phyloP scores from a whole-genome alignment of 2,113 vertebrate species.

The Probosciger aterrimus region DNA sequence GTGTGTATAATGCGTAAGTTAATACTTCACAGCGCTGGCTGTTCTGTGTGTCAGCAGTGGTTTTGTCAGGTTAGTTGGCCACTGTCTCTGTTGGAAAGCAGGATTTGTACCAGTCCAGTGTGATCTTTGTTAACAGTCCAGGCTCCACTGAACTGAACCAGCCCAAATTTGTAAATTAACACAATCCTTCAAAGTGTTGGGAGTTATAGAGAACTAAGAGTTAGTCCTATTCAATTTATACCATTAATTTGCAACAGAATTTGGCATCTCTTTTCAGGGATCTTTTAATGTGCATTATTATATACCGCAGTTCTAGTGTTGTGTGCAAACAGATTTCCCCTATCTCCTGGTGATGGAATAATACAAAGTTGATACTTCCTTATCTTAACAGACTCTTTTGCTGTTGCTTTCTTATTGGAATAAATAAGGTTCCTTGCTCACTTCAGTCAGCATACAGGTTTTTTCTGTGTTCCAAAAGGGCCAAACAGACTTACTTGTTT shows the following conservation, averaged over 20 bases:
- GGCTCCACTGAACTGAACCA: background rate
- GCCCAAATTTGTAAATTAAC: background rate
- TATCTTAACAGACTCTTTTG: background rate
- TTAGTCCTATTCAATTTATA: background rate
- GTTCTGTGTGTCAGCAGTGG: accelerated
- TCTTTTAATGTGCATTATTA: background rate
- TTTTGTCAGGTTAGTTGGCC: background rate
- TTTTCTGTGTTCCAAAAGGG: background rate
- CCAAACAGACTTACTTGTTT: background rate
- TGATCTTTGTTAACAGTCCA: background rate
- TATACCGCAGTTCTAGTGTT: background rate
- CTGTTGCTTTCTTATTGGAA: background rate
- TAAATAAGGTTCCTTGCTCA: background rate
- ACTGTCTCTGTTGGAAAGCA: background rate
- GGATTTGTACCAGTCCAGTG: background rate
- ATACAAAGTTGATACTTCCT: background rate
- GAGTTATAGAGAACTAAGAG: background rate
- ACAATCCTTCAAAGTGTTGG: background rate
- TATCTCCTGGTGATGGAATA: background rate
- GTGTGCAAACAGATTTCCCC: background rate
- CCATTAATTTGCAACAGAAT: background rate
- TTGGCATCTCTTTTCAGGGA: background rate
- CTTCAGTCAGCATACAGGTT: background rate
- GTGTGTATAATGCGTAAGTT: accelerated
- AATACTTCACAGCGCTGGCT: background rate